Base-by-base conservation (phyloP, 2,888 invertebrate species). In the Osedax frankpressi region DNA sequence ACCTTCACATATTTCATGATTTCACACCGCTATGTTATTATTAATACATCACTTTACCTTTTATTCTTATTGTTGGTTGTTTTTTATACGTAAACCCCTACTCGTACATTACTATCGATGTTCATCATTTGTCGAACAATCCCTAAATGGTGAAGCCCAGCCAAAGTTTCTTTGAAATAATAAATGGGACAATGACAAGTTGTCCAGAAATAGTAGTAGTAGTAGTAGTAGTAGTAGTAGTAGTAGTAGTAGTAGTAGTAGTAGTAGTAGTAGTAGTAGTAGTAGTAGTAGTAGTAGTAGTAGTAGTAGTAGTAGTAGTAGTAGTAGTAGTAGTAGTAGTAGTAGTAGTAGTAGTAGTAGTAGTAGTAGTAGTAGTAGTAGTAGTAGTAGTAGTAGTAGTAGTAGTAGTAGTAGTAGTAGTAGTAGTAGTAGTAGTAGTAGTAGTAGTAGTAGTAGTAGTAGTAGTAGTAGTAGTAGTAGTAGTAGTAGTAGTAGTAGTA, bases 221-320 rank as follows among this genome's bases (percentile, higher is more conserved):
- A n/a, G 28, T 68, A 68, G 68, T 25, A 68, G 68, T 68, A 68
- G n/a, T 68, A 68, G 68, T 0, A 68, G 68, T 26, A 68, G 28
- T 68, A 26, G 68, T 28, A 68, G n/a, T 68, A 68, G 68, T 68
- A 68, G 28, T 68, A 68, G 68, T 68, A 68, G 0, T 68, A 68
- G 68, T 68, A 68, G 0, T 68, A 68, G 68, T 68, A 68, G 28
- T 68, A 68, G 68, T 68, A 6, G 28, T 68, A 68, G 68, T 68
- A 68, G 28, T 68, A 68, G 68, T 68, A 68, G 28, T 68, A 68
- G 68, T 6, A 68, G 28, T 68, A 68, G 68, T 68, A 68, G 28
- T 68, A 68, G 68, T 68, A 68, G 28, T 68, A 68, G 68, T 68
- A 68, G 28, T 6, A 68, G 68, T 68, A 68, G 28, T 68, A 68